Evolutionary conservation across 2,797 vertebrate species (phyloP).

Genomic region (Phylloscopus collybita): DNA sequence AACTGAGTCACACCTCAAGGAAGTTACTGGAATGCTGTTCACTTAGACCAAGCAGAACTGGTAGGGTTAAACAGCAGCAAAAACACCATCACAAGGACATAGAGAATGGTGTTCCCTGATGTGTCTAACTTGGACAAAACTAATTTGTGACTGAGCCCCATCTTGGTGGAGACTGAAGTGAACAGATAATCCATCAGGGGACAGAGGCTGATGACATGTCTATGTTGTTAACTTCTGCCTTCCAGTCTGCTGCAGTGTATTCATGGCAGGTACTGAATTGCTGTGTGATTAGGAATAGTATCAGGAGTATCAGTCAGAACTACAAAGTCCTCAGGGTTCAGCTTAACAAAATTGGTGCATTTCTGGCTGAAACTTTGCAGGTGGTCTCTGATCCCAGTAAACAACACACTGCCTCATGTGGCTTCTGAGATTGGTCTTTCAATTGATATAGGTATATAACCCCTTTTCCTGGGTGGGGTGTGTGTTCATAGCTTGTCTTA

Average conservation of each 20-base stretch:
- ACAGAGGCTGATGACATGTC: background rate
- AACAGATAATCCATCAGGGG: background rate
- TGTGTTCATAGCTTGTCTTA: background rate
- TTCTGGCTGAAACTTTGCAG: background rate
- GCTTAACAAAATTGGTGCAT: background rate
- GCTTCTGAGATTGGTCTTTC: background rate
- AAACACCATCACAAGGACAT: accelerated
- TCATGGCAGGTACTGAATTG: background rate
- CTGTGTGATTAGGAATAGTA: background rate
- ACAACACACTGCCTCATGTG: background rate
- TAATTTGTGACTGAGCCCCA: background rate
- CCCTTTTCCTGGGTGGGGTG: background rate
- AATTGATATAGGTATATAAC: background rate
- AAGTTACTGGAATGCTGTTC: background rate
- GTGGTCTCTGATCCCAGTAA: background rate
- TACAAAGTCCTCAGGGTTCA: background rate
- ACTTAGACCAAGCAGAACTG: background rate
- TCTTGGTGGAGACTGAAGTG: background rate
- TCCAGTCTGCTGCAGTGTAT: background rate
- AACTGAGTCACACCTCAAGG: background rate
- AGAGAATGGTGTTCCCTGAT: background rate
- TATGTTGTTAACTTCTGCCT: background rate
- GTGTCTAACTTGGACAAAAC: background rate
- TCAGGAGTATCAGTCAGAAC: background rate
- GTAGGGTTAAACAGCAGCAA: background rate